phyloP scores from a whole-genome alignment of 2,797 vertebrate species.

The Salarias fasciatus region DNA sequence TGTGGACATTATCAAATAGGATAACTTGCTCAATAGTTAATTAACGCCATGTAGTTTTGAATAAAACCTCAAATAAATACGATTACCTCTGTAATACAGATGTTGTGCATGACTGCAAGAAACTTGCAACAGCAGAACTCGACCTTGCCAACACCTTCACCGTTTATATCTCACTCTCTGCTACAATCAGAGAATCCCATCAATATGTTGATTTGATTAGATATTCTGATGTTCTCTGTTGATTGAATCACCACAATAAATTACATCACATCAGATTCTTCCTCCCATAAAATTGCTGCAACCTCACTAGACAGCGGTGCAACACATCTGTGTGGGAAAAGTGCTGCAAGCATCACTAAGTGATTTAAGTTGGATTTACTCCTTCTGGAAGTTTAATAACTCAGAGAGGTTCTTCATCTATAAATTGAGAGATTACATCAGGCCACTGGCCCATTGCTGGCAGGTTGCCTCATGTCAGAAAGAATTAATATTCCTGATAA shows the following conservation, averaged over 20 bases:
- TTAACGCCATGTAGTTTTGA: no score
- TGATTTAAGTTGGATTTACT: constrained; percentile 9
- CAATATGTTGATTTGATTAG: no score
- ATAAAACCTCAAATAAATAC: no score
- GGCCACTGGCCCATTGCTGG: constrained; percentile 36
- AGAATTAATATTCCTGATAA: constrained; percentile 38
- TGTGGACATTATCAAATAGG: no score
- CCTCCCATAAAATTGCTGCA: background rate
- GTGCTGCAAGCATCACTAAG: background rate
- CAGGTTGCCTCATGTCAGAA: constrained; percentile 35
- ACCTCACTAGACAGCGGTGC: background rate
- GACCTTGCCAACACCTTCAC: no score
- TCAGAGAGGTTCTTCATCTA: constrained; percentile 2
- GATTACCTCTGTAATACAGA: no score
- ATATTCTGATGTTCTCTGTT: background rate
- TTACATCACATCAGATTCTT: constrained; percentile 1
- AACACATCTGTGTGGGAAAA: background rate
- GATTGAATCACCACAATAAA: background rate
- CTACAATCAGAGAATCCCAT: no score
- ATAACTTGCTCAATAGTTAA: no score
- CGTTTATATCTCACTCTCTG: no score
- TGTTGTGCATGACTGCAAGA: no score
- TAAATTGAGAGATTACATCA: constrained; percentile 38
- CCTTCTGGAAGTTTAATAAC: constrained; percentile 13
- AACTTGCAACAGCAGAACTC: no score